Percentiles rank a stretch among this genome's conserved stretches.
phyloP scores from a whole-genome alignment of 2,888 invertebrate species.

The Cerceris rybyensis region DNA sequence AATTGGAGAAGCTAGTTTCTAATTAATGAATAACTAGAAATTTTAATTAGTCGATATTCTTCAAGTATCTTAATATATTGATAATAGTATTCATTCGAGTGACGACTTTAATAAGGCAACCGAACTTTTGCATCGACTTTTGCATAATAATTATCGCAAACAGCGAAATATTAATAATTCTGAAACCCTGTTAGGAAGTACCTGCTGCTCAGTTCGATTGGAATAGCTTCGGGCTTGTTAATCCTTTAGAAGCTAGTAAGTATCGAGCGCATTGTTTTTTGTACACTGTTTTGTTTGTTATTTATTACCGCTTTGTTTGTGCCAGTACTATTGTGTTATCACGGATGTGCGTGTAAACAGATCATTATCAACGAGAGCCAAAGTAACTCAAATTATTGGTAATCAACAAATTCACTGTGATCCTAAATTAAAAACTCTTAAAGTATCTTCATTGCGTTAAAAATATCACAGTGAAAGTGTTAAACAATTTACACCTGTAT shows the following conservation, averaged over 20 bases:
- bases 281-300: conserved; percentile 17
- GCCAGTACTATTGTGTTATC: not conserved
- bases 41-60: no score
- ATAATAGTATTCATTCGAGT: no score
- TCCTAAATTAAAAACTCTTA: no score
- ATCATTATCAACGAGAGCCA: no score
- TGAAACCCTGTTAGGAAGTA: conserved; percentile 80
- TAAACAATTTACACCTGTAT: not conserved
- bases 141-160: not conserved
- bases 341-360: not conserved
- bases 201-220: conserved; percentile 89
- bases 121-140: not conserved
- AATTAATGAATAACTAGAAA: no score
- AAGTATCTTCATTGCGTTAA: no score
- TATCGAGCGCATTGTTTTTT: conserved; percentile 52
- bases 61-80: no score
- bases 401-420: no score
- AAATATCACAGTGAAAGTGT: no score
- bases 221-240: conserved; percentile 88
- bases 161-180: conserved; percentile 42
- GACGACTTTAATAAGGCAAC: not conserved
- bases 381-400: no score
- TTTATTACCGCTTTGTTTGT: conserved; percentile 10
- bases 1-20: no score
- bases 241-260: conserved; percentile 86